Percentiles rank a stretch among this genome's conserved stretches.
Conservation (phyloP, 53 echinoderm and acorn worm species). For the Temnopleurus reevesii region DNA sequence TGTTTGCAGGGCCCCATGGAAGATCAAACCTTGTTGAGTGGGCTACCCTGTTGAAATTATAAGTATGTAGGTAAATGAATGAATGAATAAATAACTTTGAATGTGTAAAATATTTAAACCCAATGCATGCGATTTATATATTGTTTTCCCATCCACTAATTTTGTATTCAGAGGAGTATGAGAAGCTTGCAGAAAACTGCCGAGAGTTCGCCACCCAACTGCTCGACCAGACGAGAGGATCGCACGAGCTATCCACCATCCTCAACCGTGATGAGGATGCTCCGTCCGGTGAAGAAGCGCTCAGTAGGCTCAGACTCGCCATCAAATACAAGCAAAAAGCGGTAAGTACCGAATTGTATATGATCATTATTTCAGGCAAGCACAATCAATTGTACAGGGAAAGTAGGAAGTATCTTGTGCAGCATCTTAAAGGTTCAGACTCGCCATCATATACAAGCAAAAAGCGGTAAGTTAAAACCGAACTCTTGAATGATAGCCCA, state of each 20-base stretch:
- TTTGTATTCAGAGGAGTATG: slow-evolving; percentile 72
- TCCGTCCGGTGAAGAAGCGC: slow-evolving; percentile 67
- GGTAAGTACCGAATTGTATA: slow-evolving; percentile 59
- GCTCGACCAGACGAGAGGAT: slow-evolving; percentile 94
- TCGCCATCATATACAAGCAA: slow-evolving; percentile 94
- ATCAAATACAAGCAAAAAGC: slow-evolving; percentile 95
- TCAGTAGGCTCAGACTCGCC: slow-evolving; percentile 88
- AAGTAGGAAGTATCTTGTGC: no score
- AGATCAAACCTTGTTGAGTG: no score
- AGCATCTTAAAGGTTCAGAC: slow-evolving; percentile 80
- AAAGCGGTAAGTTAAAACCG: slow-evolving; percentile 97
- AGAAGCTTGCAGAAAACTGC: slow-evolving; percentile 88
- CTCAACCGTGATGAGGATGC: slow-evolving; percentile 83
- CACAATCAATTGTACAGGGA: no score
- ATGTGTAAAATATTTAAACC: no score
- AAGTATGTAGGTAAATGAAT: no score
- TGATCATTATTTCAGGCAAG: no score
- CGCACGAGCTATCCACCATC: slow-evolving; percentile 85
- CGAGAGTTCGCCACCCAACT: slow-evolving; percentile 86
- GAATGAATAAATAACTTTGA: no score
- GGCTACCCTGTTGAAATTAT: no score
- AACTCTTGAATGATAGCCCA: no score
- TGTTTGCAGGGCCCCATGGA: no score
- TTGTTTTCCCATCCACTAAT: background rate
- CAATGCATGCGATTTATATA: background rate